phyloP scores from a whole-genome alignment of 2,888 invertebrate species.

The Peribatodes rhomboidaria region DNA sequence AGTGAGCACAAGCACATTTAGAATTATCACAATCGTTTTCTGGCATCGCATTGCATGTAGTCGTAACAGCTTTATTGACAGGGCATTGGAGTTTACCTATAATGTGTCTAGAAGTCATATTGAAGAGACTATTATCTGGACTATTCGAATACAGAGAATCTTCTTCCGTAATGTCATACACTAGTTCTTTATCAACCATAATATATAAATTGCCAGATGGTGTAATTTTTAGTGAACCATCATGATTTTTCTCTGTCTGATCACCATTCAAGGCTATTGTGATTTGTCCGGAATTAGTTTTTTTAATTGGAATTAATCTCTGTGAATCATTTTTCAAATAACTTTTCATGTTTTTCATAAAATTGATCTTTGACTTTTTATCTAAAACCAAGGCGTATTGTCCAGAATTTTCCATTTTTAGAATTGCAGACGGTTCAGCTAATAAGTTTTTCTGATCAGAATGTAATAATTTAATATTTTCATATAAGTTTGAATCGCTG shows the following conservation, averaged over 20 bases:
- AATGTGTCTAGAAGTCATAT: slow-evolving; percentile 36
- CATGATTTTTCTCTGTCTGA: slow-evolving; percentile 44
- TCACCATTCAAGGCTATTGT: slow-evolving; percentile 56
- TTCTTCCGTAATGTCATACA: slow-evolving; percentile 45
- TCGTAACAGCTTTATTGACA: slow-evolving; percentile 57
- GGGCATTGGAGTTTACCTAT: slow-evolving; percentile 45
- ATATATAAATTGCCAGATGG: slow-evolving; percentile 67
- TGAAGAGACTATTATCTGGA: neutral
- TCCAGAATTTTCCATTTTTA: slow-evolving; percentile 62
- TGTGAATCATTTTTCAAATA: slow-evolving; percentile 55
- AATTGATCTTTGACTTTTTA: slow-evolving; percentile 62
- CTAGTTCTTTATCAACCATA: slow-evolving; percentile 54
- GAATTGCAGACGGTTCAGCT: slow-evolving; percentile 46
- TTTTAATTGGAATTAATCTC: slow-evolving; percentile 57
- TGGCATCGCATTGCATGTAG: slow-evolving; percentile 54
- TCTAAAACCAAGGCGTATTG: slow-evolving; percentile 61
- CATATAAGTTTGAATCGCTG: slow-evolving; percentile 60
- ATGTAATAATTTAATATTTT: slow-evolving; percentile 51
- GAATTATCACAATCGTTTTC: slow-evolving; percentile 51
- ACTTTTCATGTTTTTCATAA: slow-evolving; percentile 62
- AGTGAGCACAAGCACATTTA: slow-evolving; percentile 58
- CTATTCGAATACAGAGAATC: neutral
- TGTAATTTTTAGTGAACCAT: slow-evolving; percentile 65
- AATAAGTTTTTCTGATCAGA: slow-evolving; percentile 47
- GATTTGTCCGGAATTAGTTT: slow-evolving; percentile 60